Base-by-base conservation (phyloP, 1,140 invertebrate genomes). In the Rhagoletis zephyria region DNA sequence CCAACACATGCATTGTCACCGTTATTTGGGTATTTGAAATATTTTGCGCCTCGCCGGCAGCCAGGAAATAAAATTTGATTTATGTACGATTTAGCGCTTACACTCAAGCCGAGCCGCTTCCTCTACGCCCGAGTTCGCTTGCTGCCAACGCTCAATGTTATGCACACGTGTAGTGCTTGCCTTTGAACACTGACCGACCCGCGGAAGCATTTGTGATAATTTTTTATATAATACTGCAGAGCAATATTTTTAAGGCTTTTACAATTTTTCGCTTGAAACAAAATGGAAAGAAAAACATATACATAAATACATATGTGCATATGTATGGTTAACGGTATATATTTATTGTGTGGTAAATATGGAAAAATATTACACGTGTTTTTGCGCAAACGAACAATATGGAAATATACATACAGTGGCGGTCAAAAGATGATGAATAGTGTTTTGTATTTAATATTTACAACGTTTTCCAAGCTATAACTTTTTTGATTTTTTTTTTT, bases 11-110 rank as follows among this genome's bases (percentile, higher is more conserved):
- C 74, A 19, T 51, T 6, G 56, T 48, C 74, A 12, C 48, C 74
- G 74, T 30, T 81, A 81, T 81, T 81, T 81, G 74, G 48, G 19
- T 56, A 81, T 81, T 81, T 81, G 74, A 48, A 81, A 81, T 81
- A 81, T 81, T 81, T 81, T 81, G 74, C 74, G 74, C 74, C 74
- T 81, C 74, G 74, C 74, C 74, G 30, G 48, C 74, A 81, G 74
- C 42, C 74, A 30, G 48, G 74, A 81, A 59, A 81, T 81, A 81
- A 81, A 74, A 56, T 81, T 81, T 81, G 74, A 81, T 81, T 81
- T 81, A 81, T 81, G 48, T 19, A 30, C n/a, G 48, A 59, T 81
- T 81, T 56, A 56, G 74, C 74, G 74, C 74, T 81, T 81, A 56
- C 45, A 30, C 56, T 56, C 64, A 67, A 67, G 40, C 64, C 19